Evolutionary conservation across 2,888 invertebrate species (phyloP).

Genomic region (Drepana falcataria): DNA sequence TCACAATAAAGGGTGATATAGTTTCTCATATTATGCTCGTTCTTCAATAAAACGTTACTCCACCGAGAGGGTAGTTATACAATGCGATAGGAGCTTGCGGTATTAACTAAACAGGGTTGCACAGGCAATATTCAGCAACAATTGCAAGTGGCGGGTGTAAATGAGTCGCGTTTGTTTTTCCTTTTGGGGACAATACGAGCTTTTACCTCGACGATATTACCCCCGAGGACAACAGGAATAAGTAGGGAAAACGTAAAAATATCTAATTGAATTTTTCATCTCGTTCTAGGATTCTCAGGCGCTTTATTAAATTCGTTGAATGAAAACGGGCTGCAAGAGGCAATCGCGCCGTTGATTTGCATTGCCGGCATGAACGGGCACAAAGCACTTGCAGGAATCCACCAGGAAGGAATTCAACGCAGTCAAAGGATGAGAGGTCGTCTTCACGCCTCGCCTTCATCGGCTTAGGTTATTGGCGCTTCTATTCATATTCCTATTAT

Average conservation of each 20-base stretch:
- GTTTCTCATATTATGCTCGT: no score
- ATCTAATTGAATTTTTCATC: conserved; percentile 67
- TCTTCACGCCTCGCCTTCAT: neutral
- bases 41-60: neutral
- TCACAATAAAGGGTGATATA: no score
- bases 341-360: conserved; percentile 58
- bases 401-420: conserved; percentile 33
- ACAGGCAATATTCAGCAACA: conserved; percentile 43
- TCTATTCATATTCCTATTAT: neutral
- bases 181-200: conserved; percentile 33
- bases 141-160: conserved; percentile 47
- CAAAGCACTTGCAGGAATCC: conserved; percentile 41
- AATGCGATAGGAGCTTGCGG: conserved; percentile 15
- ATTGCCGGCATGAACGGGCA: conserved; percentile 41
- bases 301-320: conserved; percentile 60
- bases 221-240: conserved; percentile 38
- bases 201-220: conserved; percentile 40
- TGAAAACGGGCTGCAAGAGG: conserved; percentile 37
- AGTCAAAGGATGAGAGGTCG: conserved; percentile 30
- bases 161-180: conserved; percentile 41
- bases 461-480: neutral
- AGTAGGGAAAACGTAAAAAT: conserved; percentile 43
- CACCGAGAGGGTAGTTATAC: neutral
- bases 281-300: conserved; percentile 39
- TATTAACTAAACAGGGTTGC: conserved; percentile 32